Base-by-base conservation (phyloP, 2,797 vertebrate genomes). In the Gymnopithys bicolor region DNA sequence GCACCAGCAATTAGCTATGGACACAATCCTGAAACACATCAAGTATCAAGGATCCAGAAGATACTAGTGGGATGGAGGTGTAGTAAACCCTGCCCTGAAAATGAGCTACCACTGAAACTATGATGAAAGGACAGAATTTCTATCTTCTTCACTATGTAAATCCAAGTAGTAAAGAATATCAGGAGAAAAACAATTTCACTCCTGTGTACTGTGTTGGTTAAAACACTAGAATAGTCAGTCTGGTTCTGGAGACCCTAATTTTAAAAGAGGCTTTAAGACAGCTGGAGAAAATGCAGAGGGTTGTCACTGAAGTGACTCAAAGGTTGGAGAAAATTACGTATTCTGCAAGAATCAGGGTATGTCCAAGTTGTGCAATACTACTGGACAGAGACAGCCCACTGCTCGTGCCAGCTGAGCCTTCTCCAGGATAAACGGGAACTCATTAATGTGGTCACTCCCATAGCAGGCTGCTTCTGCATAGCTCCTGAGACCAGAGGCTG, bases 221-320 rank as follows among this genome's bases (percentile, higher is more conserved):
- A 89, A 84, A 71, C 19, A 53, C 1, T n/a, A 28, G 18, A 80
- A 75, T 49, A 76, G 23, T 18, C 35, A 76, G 27, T 69, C 55
- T 53, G 23, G 39, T 81, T 81, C 51, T 78, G 43, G 22, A 74
- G 35, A 89, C 11, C 18, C 10, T 33, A 23, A 49, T 71, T 89
- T 87, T 51, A 39, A 82, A 90, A 80, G 41, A 4, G 0, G 35
- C 19, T 78, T 85, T 67, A 32, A 66, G 93, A 51, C 32, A 92
- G 69, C 27, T 78, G 58, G 49, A 74, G 37, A 91, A 94, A 69
- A 19, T 23, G 51, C 48, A 69, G n/a, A 78, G 51, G 46, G 62
- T 33, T 81, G 75, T 80, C 58, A 84, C 18, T 51, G 60, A 68
- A 85, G 53, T 67, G 90, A 94, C 68, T 92, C 80, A 91, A 91